Evolutionary conservation across 2,888 invertebrate species (phyloP).

Genomic region (Drosophila phalerata): DNA sequence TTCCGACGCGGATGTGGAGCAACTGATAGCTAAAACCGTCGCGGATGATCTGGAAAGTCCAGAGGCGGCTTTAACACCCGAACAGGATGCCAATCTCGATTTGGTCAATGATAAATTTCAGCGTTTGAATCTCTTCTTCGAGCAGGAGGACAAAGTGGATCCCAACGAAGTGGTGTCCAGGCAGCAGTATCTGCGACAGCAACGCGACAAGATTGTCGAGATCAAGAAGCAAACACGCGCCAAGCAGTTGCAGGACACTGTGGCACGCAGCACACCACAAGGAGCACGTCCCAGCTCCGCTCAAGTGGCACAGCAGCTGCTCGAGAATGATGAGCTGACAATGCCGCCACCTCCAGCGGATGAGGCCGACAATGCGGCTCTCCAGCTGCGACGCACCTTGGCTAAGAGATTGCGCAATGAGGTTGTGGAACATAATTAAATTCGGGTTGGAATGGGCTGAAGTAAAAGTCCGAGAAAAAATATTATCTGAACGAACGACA

Average conservation of each 20-base stretch:
- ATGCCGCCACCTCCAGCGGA: slow-evolving; percentile 38
- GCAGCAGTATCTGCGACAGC: slow-evolving; percentile 94
- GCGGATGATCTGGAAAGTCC: slow-evolving; percentile 79
- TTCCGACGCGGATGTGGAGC: slow-evolving; percentile 70
- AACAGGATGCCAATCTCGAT: slow-evolving; percentile 69
- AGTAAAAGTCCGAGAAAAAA: no score
- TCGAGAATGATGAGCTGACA: slow-evolving; percentile 85
- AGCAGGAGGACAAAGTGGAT: slow-evolving; percentile 85
- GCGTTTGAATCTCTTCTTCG: slow-evolving; percentile 85
- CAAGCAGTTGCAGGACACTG: slow-evolving; percentile 90
- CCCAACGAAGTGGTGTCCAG: slow-evolving; percentile 90
- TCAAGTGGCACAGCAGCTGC: slow-evolving; percentile 89
- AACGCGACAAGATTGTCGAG: slow-evolving; percentile 95
- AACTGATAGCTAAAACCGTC: slow-evolving; percentile 80
- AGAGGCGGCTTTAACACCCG: slow-evolving; percentile 81
- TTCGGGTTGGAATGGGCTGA: neutral
- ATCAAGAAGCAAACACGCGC: slow-evolving; percentile 95
- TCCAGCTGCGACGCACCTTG: slow-evolving; percentile 93
- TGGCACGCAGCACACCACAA: slow-evolving; percentile 84
- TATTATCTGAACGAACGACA: no score
- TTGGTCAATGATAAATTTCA: slow-evolving; percentile 82
- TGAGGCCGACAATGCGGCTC: slow-evolving; percentile 85
- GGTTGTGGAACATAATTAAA: slow-evolving; percentile 88
- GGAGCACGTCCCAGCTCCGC: slow-evolving; percentile 90
- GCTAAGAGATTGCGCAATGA: slow-evolving; percentile 94